These are phyloP conservation scores for Choristoneura fumiferana DNA, from an alignment of 1,140 invertebrate genomes.

Conservation along the genomic window DNA sequence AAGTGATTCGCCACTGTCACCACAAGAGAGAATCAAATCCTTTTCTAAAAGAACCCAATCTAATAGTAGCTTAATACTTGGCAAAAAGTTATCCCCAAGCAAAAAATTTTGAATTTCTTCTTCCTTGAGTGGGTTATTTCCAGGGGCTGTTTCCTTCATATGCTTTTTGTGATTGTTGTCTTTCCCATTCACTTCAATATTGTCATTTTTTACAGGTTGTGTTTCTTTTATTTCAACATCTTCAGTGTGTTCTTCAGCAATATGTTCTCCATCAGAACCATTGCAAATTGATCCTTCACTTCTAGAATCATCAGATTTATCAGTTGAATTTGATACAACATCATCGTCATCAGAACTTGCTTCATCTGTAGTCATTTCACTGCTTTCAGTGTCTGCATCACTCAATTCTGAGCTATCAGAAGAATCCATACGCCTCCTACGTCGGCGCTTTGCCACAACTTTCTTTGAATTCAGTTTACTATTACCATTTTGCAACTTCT, in stretches of 20 bases:
- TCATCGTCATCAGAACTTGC: slow-evolving; percentile 59
- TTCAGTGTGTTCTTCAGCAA: slow-evolving; percentile 30
- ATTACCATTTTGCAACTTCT: slow-evolving; percentile 47
- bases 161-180: slow-evolving; percentile 38
- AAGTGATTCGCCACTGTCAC: slow-evolving; percentile 67
- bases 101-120: slow-evolving; percentile 56
- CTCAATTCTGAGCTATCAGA: slow-evolving; percentile 65
- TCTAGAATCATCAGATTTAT: slow-evolving; percentile 63
- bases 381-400: slow-evolving; percentile 79
- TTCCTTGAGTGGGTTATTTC: slow-evolving; percentile 28
- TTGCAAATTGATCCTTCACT: slow-evolving; percentile 40
- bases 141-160: slow-evolving; percentile 34
- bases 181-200: slow-evolving; percentile 17
- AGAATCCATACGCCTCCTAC: slow-evolving; percentile 65
- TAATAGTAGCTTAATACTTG: slow-evolving; percentile 65
- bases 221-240: slow-evolving; percentile 5
- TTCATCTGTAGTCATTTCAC: slow-evolving; percentile 59
- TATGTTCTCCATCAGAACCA: slow-evolving; percentile 24
- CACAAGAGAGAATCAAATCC: slow-evolving; percentile 73
- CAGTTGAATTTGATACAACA: slow-evolving; percentile 60
- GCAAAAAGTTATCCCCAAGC: slow-evolving; percentile 63
- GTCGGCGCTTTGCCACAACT: slow-evolving; percentile 66
- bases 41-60: slow-evolving; percentile 72
- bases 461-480: slow-evolving; percentile 50
- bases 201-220: slow-evolving; percentile 30